Base-by-base conservation (phyloP, 2,797 vertebrate species). In the Pachyuromys duprasi region DNA sequence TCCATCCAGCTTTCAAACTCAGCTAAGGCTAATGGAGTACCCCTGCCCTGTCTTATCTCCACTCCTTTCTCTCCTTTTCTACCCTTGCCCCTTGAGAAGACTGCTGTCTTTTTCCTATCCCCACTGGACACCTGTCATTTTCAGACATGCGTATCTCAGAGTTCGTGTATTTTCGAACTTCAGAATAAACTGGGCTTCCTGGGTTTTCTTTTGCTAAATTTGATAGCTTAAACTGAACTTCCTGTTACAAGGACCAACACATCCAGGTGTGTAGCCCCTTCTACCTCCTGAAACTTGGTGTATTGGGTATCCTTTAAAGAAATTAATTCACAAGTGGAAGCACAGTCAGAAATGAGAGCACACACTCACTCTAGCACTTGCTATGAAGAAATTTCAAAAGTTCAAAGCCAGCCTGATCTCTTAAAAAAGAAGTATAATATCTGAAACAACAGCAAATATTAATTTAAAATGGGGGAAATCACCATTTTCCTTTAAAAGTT, bases 261-360 rank as follows among this genome's bases (percentile, higher is more conserved):
- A 33, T 11, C 6, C 63, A 53, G 18, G 13, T 67, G 11, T 24
- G 2, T 31, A 39, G 42, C 31, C 28, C 2, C 45, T 36, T 22
- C 12, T 1, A 42, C 20, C 57, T 86, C 91, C 81, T 24, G 67
- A 8, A 42, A 42, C 33, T 13, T 49, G 33, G 6, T 74, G 8
- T n/a, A 63, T 26, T 24, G 8, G 20, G 55, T 36, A n/a, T 75
- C 18, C 70, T 87, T 55, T 89, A 39, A 89, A 96, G 69, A 88
- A 95, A 90, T 74, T 12, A 80, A 90, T 36, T 96, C 81, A 70
- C 60, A 97, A 93, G 90, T 89, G 76, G 67, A 76, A 60, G 11
- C 49, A 22, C 11, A 72, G 60, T 6, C 22, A 24, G 24, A 7
- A 42, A 13, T 53, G 49, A 49, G 65, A 7, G 7, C 3, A 69